These are phyloP conservation scores for Tragulus kanchil DNA, from an alignment of 2,113 vertebrate genomes.

Conservation along the genomic window DNA sequence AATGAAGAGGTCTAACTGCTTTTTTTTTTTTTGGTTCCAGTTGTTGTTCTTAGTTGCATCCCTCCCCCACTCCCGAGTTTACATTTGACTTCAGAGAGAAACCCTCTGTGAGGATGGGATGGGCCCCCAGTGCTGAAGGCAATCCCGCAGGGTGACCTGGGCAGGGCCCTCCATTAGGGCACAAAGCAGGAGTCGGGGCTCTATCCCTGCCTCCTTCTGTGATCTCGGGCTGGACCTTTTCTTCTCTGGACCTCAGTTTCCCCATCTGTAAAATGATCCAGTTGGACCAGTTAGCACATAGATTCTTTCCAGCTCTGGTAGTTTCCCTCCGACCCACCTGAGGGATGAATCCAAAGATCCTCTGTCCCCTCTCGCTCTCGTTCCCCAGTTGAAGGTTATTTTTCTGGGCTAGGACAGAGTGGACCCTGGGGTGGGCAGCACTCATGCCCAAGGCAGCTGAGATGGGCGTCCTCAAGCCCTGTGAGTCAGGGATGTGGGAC, in stretches of 20 bases:
- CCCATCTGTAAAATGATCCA: conserved; percentile 26
- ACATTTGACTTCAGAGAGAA: conserved; percentile 71
- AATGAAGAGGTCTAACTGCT: conserved; percentile 76
- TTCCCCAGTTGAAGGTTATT: conserved; percentile 14
- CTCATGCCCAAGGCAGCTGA: conserved; percentile 15
- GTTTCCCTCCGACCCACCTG: background rate
- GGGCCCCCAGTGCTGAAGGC: background rate
- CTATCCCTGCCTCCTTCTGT: background rate
- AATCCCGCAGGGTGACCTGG: conserved; percentile 48
- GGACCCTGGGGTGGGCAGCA: background rate
- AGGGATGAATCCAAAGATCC: conserved; percentile 1
- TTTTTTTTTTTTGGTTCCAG: conserved; percentile 70
- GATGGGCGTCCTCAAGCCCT: conserved; percentile 28
- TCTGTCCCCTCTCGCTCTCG: background rate
- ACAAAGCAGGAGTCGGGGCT: background rate
- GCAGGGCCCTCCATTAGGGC: conserved; percentile 16
- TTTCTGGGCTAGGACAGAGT: conserved; percentile 1
- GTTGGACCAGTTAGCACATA: background rate
- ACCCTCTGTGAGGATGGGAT: conserved; percentile 60
- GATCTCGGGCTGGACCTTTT: background rate
- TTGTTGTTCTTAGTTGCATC: conserved; percentile 82
- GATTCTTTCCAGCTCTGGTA: background rate
- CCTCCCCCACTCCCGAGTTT: conserved; percentile 51
- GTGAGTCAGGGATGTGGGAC: conserved; percentile 67
- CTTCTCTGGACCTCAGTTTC: conserved; percentile 59